These are phyloP conservation scores for Zoanthus sansibaricus DNA, from an alignment of 92 coral and sea anemone species.

Conservation along the genomic window DNA sequence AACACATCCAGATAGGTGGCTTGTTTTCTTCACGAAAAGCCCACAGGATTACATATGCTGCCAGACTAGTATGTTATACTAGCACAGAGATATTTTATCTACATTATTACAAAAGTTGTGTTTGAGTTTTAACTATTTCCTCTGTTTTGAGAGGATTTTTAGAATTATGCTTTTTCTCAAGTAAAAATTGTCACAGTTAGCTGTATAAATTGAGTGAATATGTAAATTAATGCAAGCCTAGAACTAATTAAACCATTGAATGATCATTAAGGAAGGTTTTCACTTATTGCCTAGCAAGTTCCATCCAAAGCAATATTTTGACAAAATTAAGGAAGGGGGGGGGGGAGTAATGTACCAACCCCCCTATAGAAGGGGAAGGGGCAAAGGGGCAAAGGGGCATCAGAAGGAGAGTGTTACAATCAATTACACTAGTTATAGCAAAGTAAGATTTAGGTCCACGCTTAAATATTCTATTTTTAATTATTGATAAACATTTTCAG, in stretches of 20 bases:
- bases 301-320: slow-evolving; percentile 21
- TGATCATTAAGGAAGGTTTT: slow-evolving; percentile 33
- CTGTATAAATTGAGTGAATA: slow-evolving; percentile 15
- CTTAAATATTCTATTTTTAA: too few relatives aligned
- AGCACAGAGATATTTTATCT: not conserved
- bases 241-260: slow-evolving; percentile 28
- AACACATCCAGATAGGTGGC: too few relatives aligned
- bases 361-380: not conserved
- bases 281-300: slow-evolving; percentile 35
- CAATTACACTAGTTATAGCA: too few relatives aligned
- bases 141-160: slow-evolving; percentile 21
- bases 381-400: slow-evolving; percentile 2
- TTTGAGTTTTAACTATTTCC: slow-evolving; percentile 36
- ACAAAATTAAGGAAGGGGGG: not conserved
- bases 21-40: too few relatives aligned
- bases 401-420: slow-evolving; percentile 4
- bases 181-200: slow-evolving; percentile 17
- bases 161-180: slow-evolving; percentile 31
- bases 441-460: too few relatives aligned
- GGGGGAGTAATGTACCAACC: not conserved
- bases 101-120: slow-evolving; percentile 18
- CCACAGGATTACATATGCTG: too few relatives aligned
- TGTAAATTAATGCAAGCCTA: slow-evolving; percentile 9
- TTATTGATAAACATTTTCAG: too few relatives aligned
- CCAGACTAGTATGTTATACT: slow-evolving; percentile 26